These are phyloP conservation scores for Pristionchus arcanus DNA, from an alignment of 2,888 invertebrate species.

Conservation along the genomic window DNA sequence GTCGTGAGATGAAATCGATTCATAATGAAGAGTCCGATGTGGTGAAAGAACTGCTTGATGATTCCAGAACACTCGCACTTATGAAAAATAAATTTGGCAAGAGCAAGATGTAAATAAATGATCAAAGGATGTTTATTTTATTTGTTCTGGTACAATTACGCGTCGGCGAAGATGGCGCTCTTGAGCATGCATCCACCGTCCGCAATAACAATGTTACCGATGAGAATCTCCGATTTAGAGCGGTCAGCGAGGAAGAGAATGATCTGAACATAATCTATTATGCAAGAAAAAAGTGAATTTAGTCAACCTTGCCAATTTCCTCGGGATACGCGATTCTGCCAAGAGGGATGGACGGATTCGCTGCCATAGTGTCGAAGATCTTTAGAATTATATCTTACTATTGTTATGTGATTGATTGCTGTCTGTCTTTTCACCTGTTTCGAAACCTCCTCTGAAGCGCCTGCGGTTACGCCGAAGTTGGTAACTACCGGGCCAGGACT, in stretches of 20 bases:
- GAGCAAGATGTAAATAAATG: background rate
- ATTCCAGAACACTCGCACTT: too few relatives aligned
- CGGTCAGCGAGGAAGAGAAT: constrained; percentile 30
- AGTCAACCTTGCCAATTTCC: background rate
- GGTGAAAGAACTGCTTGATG: too few relatives aligned
- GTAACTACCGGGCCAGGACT: background rate
- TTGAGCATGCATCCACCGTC: background rate
- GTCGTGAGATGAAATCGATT: too few relatives aligned
- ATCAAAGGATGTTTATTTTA: too few relatives aligned
- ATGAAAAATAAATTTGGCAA: too few relatives aligned
- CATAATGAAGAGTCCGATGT: too few relatives aligned
- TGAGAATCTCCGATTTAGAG: background rate
- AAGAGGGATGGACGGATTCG: background rate
- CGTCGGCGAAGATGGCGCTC: background rate
- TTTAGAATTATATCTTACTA: too few relatives aligned
- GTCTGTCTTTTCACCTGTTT: too few relatives aligned
- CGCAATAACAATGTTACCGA: background rate
- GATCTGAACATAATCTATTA: background rate
- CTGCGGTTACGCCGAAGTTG: background rate
- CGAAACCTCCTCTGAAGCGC: background rate
- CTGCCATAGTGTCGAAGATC: background rate
- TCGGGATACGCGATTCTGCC: constrained; percentile 4
- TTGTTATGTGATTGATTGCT: too few relatives aligned
- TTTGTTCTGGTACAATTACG: too few relatives aligned
- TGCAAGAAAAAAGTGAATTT: too few relatives aligned